phyloP scores from a whole-genome alignment of 2,888 invertebrate genomes.

The Agrotis exclamationis region DNA sequence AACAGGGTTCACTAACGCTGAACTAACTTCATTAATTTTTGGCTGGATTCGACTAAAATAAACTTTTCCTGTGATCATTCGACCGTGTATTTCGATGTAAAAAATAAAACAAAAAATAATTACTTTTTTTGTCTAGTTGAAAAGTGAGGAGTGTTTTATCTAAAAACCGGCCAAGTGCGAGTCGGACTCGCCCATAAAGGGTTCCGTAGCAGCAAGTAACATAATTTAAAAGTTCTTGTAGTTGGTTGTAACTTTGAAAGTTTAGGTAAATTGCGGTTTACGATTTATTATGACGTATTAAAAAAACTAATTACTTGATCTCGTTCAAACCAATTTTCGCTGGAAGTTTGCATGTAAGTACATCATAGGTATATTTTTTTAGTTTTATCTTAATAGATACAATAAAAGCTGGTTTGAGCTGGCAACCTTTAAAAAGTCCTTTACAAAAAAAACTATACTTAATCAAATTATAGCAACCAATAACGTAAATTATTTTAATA shows the following conservation, averaged over 20 bases:
- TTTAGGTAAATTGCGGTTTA: too few species aligned
- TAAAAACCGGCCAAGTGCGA: too few species aligned
- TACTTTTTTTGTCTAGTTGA: constrained; percentile 50
- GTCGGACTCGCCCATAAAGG: too few species aligned
- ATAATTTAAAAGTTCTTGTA: too few species aligned
- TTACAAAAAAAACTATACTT: background rate
- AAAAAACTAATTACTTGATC: too few species aligned
- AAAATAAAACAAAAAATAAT: constrained; percentile 52
- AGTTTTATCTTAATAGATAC: constrained; percentile 42
- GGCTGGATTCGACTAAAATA: constrained; percentile 48
- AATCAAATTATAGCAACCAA: constrained; percentile 11
- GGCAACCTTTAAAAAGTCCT: constrained; percentile 1
- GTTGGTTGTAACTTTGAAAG: too few species aligned
- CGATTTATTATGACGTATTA: too few species aligned
- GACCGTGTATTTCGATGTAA: constrained; percentile 46
- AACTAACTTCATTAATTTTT: constrained; percentile 62
- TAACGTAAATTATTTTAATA: constrained; percentile 17
- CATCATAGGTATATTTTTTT: too few species aligned
- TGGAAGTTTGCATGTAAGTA: too few species aligned
- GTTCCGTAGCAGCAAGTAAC: too few species aligned
- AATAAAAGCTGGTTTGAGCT: constrained; percentile 37
- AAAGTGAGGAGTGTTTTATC: constrained; percentile 27
- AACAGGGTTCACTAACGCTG: constrained; percentile 47
- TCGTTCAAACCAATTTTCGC: too few species aligned
- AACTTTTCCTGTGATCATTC: constrained; percentile 62